Base-by-base conservation (phyloP, 2,797 vertebrate species). In the Poecilia gillii region DNA sequence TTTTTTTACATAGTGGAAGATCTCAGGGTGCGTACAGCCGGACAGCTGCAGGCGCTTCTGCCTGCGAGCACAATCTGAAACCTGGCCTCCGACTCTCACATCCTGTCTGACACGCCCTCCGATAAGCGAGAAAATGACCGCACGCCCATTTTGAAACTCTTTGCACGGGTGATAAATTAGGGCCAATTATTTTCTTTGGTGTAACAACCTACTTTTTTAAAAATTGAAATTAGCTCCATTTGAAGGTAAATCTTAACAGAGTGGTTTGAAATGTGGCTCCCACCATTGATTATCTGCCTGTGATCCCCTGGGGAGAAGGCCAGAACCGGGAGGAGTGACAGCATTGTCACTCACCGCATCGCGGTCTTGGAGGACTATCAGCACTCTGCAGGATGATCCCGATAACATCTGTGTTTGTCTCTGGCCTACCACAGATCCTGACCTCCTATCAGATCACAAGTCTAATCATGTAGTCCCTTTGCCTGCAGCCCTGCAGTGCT, bases 391-490 rank as follows among this genome's bases (percentile, higher is more conserved):
- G 89, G 81, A 89, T 73, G 64, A 76, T 75, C 73, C 85, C 43
- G 94, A 95, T 95, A 93, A 80, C 88, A 95, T 94, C 94, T 78
- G 87, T 86, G 86, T 93, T 89, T 57, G 41, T 87, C 78, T 84
- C 62, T 77, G 78, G 87, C 84, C 91, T 87, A 91, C 83, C 91
- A 86, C 87, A 79, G 86, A 88, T 81, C 81, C 88, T 77, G 89
- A 92, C 89, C 84, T 84, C 88, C 79, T 89, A 91, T 92, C 94
- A 91, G 89, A 93, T 93, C 86, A 75, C 68, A 73, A 55, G 81
- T 74, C 85, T 92, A 85, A 90, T 91, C 86, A 87, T 57, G 64
- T 76, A 80, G 81, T 85, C 86, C 72, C 77, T 7, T 81, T 59
- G 84, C 79, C 76, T 85, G 46, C 79, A 80, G 79, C 76, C 78